These are phyloP conservation scores for Delichon dasypus DNA, from an alignment of 2,797 vertebrate genomes.

Conservation along the genomic window DNA sequence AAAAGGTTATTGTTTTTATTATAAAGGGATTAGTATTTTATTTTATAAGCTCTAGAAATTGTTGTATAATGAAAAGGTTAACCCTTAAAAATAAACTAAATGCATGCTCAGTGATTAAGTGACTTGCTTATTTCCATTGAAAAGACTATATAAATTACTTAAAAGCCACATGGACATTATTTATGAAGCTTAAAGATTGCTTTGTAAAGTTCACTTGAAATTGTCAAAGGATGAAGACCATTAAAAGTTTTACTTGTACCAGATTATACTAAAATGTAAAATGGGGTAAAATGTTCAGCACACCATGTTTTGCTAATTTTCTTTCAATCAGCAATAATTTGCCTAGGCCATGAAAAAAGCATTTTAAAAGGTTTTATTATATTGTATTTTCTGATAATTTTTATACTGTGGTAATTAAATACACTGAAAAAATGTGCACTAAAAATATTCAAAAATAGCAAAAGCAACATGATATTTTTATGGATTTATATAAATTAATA, in stretches of 20 bases:
- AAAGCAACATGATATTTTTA: constrained; percentile 12
- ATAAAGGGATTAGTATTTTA: constrained; percentile 43
- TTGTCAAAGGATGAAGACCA: not conserved
- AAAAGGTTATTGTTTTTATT: constrained; percentile 16
- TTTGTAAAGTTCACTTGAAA: constrained; percentile 39
- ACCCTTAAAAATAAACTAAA: constrained; percentile 52
- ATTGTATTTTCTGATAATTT: constrained; percentile 30
- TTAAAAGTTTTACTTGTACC: not conserved
- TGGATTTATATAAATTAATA: not conserved
- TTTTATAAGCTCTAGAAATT: constrained; percentile 57
- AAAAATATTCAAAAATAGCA: constrained; percentile 25
- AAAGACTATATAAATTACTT: constrained; percentile 63
- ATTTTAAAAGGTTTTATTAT: constrained; percentile 35
- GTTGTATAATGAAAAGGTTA: constrained; percentile 43
- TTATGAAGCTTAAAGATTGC: constrained; percentile 52
- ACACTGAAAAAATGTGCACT: constrained; percentile 31
- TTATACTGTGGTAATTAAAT: constrained; percentile 8
- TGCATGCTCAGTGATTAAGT: constrained; percentile 53
- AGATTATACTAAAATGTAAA: constrained; percentile 1
- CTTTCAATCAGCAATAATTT: constrained; percentile 23
- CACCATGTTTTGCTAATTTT: not conserved
- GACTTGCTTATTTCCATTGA: constrained; percentile 30
- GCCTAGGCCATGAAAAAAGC: constrained; percentile 26
- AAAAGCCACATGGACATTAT: constrained; percentile 26
- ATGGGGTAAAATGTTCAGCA: not conserved